These are phyloP conservation scores for Drosophila anomalipes DNA, from an alignment of 2,888 invertebrate species.

Conservation along the genomic window DNA sequence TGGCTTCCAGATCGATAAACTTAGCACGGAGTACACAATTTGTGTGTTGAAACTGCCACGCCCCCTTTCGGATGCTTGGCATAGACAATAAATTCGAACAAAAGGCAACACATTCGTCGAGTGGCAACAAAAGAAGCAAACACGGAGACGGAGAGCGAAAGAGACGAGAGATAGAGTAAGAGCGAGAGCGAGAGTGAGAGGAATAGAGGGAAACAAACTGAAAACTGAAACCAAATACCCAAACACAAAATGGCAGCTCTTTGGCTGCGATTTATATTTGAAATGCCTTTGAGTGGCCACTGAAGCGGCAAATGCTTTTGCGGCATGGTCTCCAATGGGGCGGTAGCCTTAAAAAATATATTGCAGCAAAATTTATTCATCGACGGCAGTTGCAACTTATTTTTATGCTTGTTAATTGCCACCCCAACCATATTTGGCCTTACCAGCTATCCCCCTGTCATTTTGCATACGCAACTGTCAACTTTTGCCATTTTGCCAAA, in stretches of 20 bases:
- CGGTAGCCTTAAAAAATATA: constrained; percentile 29
- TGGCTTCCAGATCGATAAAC: constrained; percentile 68
- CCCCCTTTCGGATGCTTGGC: constrained; percentile 20
- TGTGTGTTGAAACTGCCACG: constrained; percentile 48
- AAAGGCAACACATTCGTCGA: constrained; percentile 72
- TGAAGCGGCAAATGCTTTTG: constrained; percentile 74
- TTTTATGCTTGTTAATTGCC: constrained; percentile 73
- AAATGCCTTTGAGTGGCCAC: constrained; percentile 69
- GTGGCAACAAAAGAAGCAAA: constrained; percentile 62
- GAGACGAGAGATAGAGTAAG: constrained; percentile 8
- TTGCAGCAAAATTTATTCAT: constrained; percentile 61
- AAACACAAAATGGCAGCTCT: constrained; percentile 56
- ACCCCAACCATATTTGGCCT: background rate
- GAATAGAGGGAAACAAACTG: constrained; percentile 26
- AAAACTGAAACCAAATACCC: constrained; percentile 59
- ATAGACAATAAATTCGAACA: constrained; percentile 73
- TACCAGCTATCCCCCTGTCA: background rate
- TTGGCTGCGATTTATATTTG: constrained; percentile 61
- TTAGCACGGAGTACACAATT: constrained; percentile 51
- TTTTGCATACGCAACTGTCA: constrained; percentile 75
- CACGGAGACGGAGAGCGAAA: background rate
- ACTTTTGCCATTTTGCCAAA: constrained; percentile 74
- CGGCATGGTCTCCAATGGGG: constrained; percentile 30
- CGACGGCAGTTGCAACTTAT: constrained; percentile 68
- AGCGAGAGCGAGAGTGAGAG: background rate